A percentile compares a stretch with the other conserved stretches of the same genome.
Conservation (phyloP, 2,888 invertebrate genomes). For the Laspeyria flexula region DNA sequence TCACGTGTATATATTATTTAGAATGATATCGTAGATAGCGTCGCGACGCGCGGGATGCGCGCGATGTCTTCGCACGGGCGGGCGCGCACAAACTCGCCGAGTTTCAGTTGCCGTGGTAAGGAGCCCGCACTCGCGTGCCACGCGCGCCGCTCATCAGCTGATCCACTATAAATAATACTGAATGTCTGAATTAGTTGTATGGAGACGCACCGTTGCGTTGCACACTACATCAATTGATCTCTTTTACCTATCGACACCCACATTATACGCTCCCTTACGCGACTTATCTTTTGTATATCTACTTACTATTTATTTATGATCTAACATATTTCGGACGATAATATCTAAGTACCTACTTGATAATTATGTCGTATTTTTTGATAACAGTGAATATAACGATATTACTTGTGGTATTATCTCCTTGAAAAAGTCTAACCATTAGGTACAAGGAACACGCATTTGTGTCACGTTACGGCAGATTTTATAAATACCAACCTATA, state of each 20-base stretch:
- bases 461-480: too few species aligned
- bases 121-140: conserved; percentile 7
- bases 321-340: too few species aligned
- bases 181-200: conserved; percentile 76
- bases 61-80: conserved; percentile 30
- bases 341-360: too few species aligned
- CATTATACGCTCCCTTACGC: neutral
- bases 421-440: too few species aligned
- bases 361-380: too few species aligned
- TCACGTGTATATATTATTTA: conserved; percentile 61
- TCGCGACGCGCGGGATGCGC: conserved; percentile 40
- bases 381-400: too few species aligned
- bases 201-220: conserved; percentile 51
- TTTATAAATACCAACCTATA: too few species aligned
- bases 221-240: neutral
- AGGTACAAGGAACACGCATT: too few species aligned
- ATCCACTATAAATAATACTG: conserved; percentile 83
- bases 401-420: too few species aligned
- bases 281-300: too few species aligned
- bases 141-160: conserved; percentile 68
- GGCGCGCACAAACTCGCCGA: conserved; percentile 33
- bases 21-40: conserved; percentile 50
- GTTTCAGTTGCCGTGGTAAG: conserved; percentile 19
- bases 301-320: too few species aligned
- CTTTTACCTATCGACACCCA: too few species aligned